phyloP scores from a whole-genome alignment of 2,113 vertebrate genomes.

The Choloepus hoffmanni region DNA sequence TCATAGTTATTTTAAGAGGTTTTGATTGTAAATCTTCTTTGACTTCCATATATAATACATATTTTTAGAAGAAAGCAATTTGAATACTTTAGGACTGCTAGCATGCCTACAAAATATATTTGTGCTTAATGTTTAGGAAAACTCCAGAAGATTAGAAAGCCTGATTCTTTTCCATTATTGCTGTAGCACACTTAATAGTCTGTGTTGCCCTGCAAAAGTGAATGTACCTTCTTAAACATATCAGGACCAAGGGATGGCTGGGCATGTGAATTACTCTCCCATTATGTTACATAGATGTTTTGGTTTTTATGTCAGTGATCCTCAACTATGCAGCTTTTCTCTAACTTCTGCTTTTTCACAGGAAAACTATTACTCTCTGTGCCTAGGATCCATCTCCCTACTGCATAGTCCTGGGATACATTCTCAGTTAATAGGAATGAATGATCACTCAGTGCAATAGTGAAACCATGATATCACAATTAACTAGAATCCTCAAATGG shows the following conservation, averaged over 20 bases:
- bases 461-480: not conserved
- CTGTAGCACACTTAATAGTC: slow-evolving; percentile 63
- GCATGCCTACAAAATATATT: not conserved
- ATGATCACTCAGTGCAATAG: not conserved
- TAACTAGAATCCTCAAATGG: not conserved
- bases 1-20: not conserved
- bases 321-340: slow-evolving; percentile 24
- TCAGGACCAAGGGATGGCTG: not conserved
- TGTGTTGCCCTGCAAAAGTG: slow-evolving; percentile 65
- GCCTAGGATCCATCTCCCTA: not conserved
- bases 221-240: slow-evolving; percentile 72
- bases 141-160: not conserved
- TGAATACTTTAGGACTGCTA: slow-evolving; percentile 16
- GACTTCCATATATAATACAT: not conserved
- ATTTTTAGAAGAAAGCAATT: slow-evolving; percentile 34
- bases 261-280: not conserved
- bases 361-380: not conserved
- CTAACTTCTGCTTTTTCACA: slow-evolving; percentile 27
- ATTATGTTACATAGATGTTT: slow-evolving; percentile 46
- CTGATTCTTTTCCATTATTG: not conserved
- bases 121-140: not conserved
- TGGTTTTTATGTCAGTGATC: not conserved
- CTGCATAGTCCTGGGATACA: not conserved
- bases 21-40: slow-evolving; percentile 47
- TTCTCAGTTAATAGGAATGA: slow-evolving; percentile 14